Conservation (phyloP, 2,888 invertebrate species). For the Auanema freiburgensis region DNA sequence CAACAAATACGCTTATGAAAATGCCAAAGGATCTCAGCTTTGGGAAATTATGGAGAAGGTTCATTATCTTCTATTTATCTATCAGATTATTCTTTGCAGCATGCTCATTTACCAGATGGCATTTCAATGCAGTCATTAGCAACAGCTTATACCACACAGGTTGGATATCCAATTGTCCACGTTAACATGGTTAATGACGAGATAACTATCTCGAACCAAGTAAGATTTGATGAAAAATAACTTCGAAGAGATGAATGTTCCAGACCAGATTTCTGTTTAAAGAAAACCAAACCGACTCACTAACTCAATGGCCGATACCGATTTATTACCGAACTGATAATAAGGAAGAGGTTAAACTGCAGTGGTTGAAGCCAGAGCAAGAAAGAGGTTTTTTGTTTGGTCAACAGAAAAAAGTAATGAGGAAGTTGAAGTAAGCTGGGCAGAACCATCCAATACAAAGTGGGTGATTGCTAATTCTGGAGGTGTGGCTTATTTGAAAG, state of each 20-base stretch:
- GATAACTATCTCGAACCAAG: conserved; percentile 38
- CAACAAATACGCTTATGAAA: conserved; percentile 74
- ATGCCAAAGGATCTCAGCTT: conserved; percentile 79
- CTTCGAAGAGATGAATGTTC: neutral
- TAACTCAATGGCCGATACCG: conserved; percentile 49
- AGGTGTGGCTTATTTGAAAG: conserved; percentile 50
- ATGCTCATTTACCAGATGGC: conserved; percentile 35
- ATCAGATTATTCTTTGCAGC: conserved; percentile 23
- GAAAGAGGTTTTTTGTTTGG: conserved; percentile 13
- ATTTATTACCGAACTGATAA: conserved; percentile 33
- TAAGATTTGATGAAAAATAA: neutral
- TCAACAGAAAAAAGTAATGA: neutral
- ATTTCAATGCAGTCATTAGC: conserved; percentile 44
- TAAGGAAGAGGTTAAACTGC: conserved; percentile 17
- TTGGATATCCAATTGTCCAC: conserved; percentile 43
- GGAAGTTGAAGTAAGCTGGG: neutral
- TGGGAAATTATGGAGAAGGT: conserved; percentile 78
- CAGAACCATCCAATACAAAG: conserved; percentile 13
- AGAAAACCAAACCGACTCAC: conserved; percentile 22
- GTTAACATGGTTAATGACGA: conserved; percentile 22
- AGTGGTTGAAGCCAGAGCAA: conserved; percentile 40
- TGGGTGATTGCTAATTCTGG: conserved; percentile 53
- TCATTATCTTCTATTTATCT: neutral
- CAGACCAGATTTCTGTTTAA: conserved; percentile 50
- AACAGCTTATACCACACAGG: conserved; percentile 48